phyloP scores from a whole-genome alignment of 2,888 invertebrate genomes.

The Heliothis peltigera region DNA sequence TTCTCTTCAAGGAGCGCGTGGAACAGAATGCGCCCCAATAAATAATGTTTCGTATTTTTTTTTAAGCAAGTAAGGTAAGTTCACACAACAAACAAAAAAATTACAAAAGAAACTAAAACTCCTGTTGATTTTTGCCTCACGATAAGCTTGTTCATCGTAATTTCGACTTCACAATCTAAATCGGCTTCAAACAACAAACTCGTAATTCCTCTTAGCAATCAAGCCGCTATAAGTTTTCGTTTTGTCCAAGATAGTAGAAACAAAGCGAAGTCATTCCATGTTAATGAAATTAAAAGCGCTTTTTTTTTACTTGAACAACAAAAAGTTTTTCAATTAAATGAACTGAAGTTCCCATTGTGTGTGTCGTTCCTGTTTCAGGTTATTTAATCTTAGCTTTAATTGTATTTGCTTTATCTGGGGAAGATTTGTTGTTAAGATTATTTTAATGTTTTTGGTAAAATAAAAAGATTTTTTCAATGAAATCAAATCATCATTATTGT shows the following conservation, averaged over 20 bases:
- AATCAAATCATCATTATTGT: no score
- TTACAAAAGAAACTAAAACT: neutral
- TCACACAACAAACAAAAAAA: no score
- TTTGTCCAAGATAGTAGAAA: slow-evolving; percentile 58
- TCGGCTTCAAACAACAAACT: slow-evolving; percentile 23
- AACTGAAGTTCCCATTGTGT: slow-evolving; percentile 66
- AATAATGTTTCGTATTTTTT: no score
- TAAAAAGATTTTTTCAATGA: no score
- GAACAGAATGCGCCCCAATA: no score
- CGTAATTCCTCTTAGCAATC: slow-evolving; percentile 56
- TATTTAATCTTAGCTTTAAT: slow-evolving; percentile 52
- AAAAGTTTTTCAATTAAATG: slow-evolving; percentile 79
- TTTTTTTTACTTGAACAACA: slow-evolving; percentile 65
- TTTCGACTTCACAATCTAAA: neutral
- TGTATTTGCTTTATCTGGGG: slow-evolving; percentile 40
- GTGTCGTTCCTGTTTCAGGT: slow-evolving; percentile 47
- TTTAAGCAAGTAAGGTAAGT: no score
- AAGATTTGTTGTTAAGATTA: slow-evolving; percentile 11
- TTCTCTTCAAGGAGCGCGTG: no score
- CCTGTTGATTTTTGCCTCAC: neutral
- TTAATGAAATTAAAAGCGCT: slow-evolving; percentile 77
- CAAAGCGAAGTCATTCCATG: slow-evolving; percentile 70
- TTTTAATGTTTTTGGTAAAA: slow-evolving; percentile 13
- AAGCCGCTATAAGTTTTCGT: slow-evolving; percentile 55
- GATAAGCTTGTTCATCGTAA: neutral